These are phyloP conservation scores for Pteropus rufus DNA, from an alignment of 2,797 vertebrate species.

Conservation along the genomic window DNA sequence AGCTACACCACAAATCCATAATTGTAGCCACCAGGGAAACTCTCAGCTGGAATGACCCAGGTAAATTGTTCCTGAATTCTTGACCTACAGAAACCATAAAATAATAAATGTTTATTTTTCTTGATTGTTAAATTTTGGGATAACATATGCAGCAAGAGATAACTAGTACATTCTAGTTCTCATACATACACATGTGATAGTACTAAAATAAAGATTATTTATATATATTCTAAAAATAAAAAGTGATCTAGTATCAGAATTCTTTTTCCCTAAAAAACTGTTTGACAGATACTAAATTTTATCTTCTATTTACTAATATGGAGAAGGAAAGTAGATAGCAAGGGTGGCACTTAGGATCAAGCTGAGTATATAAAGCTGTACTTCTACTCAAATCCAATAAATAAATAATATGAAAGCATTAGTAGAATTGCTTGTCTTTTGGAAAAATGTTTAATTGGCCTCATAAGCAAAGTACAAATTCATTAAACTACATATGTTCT, in stretches of 20 bases:
- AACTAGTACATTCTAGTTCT: background rate
- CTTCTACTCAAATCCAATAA: background rate
- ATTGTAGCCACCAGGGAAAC: background rate
- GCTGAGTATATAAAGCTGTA: background rate
- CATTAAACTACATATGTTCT: background rate
- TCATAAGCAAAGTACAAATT: background rate
- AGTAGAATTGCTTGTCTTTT: background rate
- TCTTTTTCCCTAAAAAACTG: background rate
- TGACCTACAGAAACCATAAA: background rate
- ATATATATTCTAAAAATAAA: background rate
- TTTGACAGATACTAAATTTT: background rate
- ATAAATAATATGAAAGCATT: background rate
- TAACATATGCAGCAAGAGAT: background rate
- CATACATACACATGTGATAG: too few relatives aligned
- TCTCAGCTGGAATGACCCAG: background rate
- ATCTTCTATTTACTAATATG: background rate
- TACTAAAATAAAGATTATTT: background rate
- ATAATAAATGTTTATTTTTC: background rate
- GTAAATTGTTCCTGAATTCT: background rate
- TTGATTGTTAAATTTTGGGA: background rate
- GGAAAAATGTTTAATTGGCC: background rate
- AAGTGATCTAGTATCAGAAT: background rate
- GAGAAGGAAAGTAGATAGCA: background rate
- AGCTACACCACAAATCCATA: background rate
- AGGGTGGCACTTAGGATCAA: background rate